A percentile compares a stretch with the other conserved stretches of the same genome.
phyloP scores from a whole-genome alignment of 1,140 invertebrate species.

The Eubasilissa regina region DNA sequence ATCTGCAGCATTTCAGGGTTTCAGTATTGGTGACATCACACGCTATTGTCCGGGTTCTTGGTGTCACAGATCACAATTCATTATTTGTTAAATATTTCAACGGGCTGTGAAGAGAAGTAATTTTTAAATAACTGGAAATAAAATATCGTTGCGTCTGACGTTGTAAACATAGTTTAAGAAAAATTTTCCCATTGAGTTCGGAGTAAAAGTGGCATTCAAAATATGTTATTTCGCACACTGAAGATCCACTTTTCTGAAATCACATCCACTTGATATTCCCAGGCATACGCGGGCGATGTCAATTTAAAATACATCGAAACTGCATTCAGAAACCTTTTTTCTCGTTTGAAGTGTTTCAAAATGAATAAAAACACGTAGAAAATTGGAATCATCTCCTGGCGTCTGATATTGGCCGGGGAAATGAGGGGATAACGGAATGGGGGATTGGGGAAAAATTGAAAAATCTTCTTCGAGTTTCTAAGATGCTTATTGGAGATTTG shows the following conservation, averaged over 20 bases:
- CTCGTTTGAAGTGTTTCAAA: slow-evolving; percentile 53
- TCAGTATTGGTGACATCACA: too few species aligned
- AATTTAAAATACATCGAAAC: slow-evolving; percentile 45
- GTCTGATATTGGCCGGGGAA: slow-evolving; percentile 30
- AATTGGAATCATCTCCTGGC: slow-evolving; percentile 49
- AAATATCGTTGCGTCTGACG: too few species aligned
- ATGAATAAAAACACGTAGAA: slow-evolving; percentile 57
- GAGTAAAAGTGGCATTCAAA: slow-evolving; percentile 15
- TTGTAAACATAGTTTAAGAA: background rate
- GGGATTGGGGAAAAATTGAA: slow-evolving; percentile 55
- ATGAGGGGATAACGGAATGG: slow-evolving; percentile 51
- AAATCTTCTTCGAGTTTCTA: slow-evolving; percentile 51
- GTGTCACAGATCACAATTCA: too few species aligned
- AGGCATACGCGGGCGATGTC: slow-evolving; percentile 28
- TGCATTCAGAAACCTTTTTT: slow-evolving; percentile 27
- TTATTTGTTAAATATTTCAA: too few species aligned
- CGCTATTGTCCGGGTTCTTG: too few species aligned
- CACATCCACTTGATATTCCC: slow-evolving; percentile 12
- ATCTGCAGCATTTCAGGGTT: too few species aligned
- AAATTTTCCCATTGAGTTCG: slow-evolving; percentile 1
- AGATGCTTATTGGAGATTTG: slow-evolving; percentile 56
- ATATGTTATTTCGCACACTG: background rate
- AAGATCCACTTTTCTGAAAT: background rate
- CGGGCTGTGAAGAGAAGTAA: too few species aligned
- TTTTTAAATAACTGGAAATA: too few species aligned